Conservation (phyloP, 2,113 vertebrate genomes). For the Labeo rohita region DNA sequence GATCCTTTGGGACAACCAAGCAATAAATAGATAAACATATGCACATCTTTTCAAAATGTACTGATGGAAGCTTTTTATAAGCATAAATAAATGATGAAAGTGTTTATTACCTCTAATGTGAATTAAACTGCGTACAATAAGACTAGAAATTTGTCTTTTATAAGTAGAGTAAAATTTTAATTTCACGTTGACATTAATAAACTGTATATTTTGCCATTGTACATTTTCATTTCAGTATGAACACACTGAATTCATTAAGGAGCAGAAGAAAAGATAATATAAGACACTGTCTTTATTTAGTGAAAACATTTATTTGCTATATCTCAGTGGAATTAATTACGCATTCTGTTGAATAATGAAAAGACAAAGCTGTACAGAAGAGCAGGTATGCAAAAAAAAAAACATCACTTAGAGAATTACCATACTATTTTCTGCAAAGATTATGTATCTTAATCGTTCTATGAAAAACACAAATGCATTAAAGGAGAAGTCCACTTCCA, state of each 20-base stretch:
- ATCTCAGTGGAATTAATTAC: neutral
- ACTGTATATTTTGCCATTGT: neutral
- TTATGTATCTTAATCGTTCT: neutral
- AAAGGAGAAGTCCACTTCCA: no score
- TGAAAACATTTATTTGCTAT: neutral
- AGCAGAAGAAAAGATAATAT: neutral
- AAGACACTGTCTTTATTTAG: neutral
- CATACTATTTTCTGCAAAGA: neutral
- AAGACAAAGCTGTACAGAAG: constrained; percentile 10
- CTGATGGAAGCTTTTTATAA: neutral
- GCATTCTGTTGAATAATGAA: constrained; percentile 8
- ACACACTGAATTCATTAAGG: neutral
- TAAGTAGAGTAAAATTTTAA: neutral
- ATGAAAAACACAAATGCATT: neutral
- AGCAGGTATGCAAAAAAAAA: constrained; percentile 14
- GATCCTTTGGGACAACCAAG: neutral
- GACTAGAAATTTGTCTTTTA: neutral
- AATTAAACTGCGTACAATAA: neutral
- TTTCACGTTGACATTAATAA: neutral
- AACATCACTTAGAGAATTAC: neutral
- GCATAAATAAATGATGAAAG: neutral
- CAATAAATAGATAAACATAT: neutral
- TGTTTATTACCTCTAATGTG: neutral
- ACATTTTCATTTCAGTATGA: neutral
- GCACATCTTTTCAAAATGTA: neutral